A percentile compares a stretch with the other conserved stretches of the same genome.
These are phyloP conservation scores for Agrotis clavis DNA, from an alignment of 2,888 invertebrate species.

Conservation along the genomic window DNA sequence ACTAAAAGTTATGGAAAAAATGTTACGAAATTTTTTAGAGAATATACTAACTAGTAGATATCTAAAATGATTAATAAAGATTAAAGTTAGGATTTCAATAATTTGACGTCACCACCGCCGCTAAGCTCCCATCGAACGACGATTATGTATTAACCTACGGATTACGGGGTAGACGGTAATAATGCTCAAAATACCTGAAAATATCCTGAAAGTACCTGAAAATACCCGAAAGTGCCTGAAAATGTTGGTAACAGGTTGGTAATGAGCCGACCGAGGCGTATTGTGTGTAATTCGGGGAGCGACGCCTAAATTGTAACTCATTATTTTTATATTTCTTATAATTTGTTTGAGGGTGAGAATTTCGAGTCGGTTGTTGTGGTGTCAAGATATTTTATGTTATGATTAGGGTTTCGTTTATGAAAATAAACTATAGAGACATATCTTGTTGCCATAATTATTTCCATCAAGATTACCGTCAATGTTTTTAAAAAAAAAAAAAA, in stretches of 20 bases:
- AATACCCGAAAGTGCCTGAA: slow-evolving; percentile 33
- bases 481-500: no score
- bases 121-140: no score
- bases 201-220: slow-evolving; percentile 29
- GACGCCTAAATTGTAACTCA: slow-evolving; percentile 50
- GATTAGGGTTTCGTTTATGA: background rate
- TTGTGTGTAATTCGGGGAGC: slow-evolving; percentile 50
- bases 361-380: background rate
- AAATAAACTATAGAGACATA: background rate
- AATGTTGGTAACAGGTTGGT: slow-evolving; percentile 54
- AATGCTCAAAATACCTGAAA: slow-evolving; percentile 54
- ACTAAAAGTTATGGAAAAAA: no score
- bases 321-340: slow-evolving; percentile 52
- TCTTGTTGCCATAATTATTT: background rate
- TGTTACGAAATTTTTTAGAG: no score
- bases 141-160: background rate
- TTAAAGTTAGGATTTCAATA: no score
- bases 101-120: no score
- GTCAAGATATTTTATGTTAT: background rate
- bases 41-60: no score
- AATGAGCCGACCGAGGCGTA: slow-evolving; percentile 46
- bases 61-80: no score
- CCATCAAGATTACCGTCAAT: no score
- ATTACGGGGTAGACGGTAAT: slow-evolving; percentile 47
- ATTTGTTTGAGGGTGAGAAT: slow-evolving; percentile 34